phyloP scores from a whole-genome alignment of 1,140 invertebrate species.

The Formica exsecta region DNA sequence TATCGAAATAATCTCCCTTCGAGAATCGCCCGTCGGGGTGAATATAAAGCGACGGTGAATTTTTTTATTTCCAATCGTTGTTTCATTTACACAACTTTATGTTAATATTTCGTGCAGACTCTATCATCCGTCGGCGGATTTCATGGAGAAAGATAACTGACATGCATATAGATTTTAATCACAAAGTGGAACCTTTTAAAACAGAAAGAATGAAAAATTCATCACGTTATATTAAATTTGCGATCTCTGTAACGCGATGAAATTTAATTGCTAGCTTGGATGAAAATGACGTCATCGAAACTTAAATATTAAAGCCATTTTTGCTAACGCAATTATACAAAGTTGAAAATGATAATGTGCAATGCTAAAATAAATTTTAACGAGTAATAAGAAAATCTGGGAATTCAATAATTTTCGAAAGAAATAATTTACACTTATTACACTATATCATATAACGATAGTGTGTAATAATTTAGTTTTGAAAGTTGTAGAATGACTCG shows the following conservation, averaged over 20 bases:
- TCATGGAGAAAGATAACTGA: neutral
- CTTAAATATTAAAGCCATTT: neutral
- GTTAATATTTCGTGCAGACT: constrained; percentile 34
- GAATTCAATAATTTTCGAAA: neutral
- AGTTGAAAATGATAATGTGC: neutral
- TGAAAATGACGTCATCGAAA: neutral
- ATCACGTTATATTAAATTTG: neutral
- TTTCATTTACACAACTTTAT: constrained; percentile 3
- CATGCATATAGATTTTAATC: neutral
- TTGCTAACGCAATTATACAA: neutral
- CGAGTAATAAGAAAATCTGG: neutral
- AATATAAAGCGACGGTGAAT: neutral
- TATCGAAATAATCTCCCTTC: neutral
- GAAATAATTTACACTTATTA: constrained; percentile 5
- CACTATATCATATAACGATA: no score
- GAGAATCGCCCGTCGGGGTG: neutral
- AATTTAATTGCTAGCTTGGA: neutral
- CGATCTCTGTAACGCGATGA: neutral
- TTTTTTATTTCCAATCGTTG: neutral
- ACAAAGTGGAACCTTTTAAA: neutral
- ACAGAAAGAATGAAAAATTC: neutral
- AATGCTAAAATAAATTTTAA: neutral
- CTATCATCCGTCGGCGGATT: constrained; percentile 11
- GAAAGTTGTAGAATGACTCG: neutral
- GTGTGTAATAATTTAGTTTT: neutral